phyloP scores from a whole-genome alignment of 2,888 invertebrate species.

The Phrixothrix hirtus region DNA sequence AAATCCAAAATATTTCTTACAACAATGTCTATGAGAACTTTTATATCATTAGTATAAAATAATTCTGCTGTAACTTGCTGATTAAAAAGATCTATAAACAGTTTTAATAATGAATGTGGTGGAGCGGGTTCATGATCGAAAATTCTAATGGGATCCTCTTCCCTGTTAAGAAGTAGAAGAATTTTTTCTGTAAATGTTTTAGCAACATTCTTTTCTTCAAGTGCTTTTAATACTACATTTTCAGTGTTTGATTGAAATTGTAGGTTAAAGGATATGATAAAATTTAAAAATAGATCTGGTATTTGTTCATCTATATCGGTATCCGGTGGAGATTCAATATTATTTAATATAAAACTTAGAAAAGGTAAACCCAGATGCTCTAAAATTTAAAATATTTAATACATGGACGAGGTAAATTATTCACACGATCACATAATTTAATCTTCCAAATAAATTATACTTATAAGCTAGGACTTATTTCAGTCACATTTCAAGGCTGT shows the following conservation, averaged over 20 bases:
- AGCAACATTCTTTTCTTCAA: conserved; percentile 71
- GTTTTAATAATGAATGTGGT: conserved; percentile 84
- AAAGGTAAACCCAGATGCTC: conserved; percentile 86
- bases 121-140: conserved; percentile 81
- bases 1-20: conserved; percentile 88
- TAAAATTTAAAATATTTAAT: conserved; percentile 53
- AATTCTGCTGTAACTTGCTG: conserved; percentile 78
- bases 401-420: conserved; percentile 5
- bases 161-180: conserved; percentile 83
- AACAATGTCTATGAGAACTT: conserved; percentile 91
- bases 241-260: conserved; percentile 72
- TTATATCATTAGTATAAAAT: conserved; percentile 94
- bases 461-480: too few species aligned
- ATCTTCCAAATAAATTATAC: too few species aligned
- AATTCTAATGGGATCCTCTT: conserved; percentile 87
- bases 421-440: too few species aligned
- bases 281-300: conserved; percentile 80
- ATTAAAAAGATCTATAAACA: conserved; percentile 85
- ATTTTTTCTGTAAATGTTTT: conserved; percentile 92
- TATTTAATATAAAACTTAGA: conserved; percentile 76
- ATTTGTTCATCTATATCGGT: conserved; percentile 83
- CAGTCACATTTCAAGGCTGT: too few species aligned
- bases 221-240: conserved; percentile 71
- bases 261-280: conserved; percentile 86
- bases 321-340: conserved; percentile 79